Evolutionary conservation across 2,797 vertebrate species (phyloP), one percentile per base, ranked within the genome.

Genomic region (Cossypha dichroa): DNA sequence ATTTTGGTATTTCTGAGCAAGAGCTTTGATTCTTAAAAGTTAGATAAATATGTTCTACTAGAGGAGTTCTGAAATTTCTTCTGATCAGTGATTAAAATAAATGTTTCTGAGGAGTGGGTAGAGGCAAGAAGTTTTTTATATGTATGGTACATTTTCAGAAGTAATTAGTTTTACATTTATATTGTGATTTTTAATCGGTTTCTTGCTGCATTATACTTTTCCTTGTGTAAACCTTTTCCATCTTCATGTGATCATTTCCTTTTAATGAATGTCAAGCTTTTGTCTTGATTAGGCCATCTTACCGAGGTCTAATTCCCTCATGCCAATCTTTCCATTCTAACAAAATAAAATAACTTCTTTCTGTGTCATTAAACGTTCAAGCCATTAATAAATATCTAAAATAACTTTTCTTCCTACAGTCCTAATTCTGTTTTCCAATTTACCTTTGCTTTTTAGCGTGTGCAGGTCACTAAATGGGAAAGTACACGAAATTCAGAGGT

Each of bases 21-120:
- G 68, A 70, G 43, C 80, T 93, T 95, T 94, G 70, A 75, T 96
- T 95, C 49, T 84, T 81, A 86, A 54, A 85, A 94, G 88, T 92
- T 92, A 73, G 81, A 78, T 92, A 87, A 90, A 60, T 90, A 20
- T 58, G 56, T 94, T 94, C 45, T 62, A 7, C 38, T 67, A 75
- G 85, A 88, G 54, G 60, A 80, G 60, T 83, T 89, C 33, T 55
- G 40, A 72, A 90, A 45, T 94, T 72, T 93, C 75, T 89, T 94
- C 54, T 90, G 51, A 66, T 85, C 25, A 22, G 13, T 76, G 20
- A 72, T 78, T 72, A 75, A 87, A 90, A 54, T 90, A 90, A 92
- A 80, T 75, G 25, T 83, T 66, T 36, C 64, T 69, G 79, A 86
- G 45, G 41, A 72, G 23, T 52, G 48, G 26, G 20, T 62, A 17